Base-by-base conservation (phyloP, 2,113 vertebrate species). In the Etheostoma spectabile region DNA sequence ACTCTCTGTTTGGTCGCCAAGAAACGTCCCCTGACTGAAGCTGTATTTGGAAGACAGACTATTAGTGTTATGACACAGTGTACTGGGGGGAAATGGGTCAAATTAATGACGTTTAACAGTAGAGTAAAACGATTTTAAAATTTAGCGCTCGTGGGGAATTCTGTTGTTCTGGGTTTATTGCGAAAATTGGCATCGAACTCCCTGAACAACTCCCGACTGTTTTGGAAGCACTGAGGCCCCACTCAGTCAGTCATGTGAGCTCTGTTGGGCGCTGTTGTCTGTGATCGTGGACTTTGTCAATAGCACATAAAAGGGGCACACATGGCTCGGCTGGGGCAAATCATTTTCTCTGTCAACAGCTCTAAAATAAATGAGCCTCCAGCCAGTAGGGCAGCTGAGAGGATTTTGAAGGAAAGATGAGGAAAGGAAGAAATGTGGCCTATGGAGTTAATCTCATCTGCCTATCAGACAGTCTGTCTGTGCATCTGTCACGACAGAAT, bases 1-100 rank as follows among this genome's bases (percentile, higher is more conserved):
- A 85, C 55, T 87, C 83, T 69, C 56, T 65, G 84, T 85, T 84
- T 49, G 35, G 63, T 73, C 70, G 83, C 86, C 79, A 83, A 89
- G 86, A 88, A 88, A 72, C 33, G 21, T 86, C 75, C 76, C 70
- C 77, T 57, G 74, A 77, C 80, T 66, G 72, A 61, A 55, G 67
- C 77, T 77, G 81, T 8, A 24, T 74, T 86, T 35, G 46, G 33
- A 73, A 78, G 77, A 38, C 80, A 76, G 78, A 79, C 59, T 85
- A 69, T 72, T 70, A 63, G 77, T 77, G 85, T 89, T 72, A 72
- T 56, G 76, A 80, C 56, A 72, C 42, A 61, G 77, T 42, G 55
- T 16, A 27, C 60, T 63, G 1, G 5, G 62, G 24, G 56, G 51
- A 75, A 55, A 64, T 4, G 46, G 77, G 80, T 83, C 80, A 18